Evolutionary conservation across 2,113 vertebrate genomes (phyloP), one percentile per base, ranked within the genome.

Genomic region (Notiomystis cincta): DNA sequence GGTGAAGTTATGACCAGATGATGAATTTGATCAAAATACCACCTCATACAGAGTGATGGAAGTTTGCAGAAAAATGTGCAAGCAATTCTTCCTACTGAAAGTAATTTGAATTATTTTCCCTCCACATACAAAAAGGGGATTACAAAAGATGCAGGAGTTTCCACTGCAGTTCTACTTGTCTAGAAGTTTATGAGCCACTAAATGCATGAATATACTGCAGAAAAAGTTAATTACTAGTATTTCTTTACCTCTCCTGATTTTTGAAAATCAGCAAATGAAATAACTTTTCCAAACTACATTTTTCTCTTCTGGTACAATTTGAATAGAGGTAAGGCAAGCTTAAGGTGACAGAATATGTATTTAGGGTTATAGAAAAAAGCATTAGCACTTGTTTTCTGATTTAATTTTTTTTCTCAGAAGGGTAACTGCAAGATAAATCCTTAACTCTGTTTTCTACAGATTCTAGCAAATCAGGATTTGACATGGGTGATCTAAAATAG

Each of bases 351-450:
- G 19, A 70, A 84, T 28, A 60, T 10, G 10, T 11, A 15, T n/a
- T 70, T 0, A 1, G 5, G 8, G 4, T 51, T 16, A 38, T 17
- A 50, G 6, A 6, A 33, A 38, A 91, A 67, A 17, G n/a, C 2
- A 20, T 45, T 53, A 51, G 16, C 40, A 77, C 45, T 40, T 73
- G 11, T 16, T 87, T 94, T 84, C 19, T 70, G 37, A 38, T 47
- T 53, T 22, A 12, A 24, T 24, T 37, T 47, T 66, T 90, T 72
- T 37, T 2, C 23, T 89, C 14, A 35, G 45, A 80, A 65, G 22
- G 2, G 6, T 44, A 80, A 37, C 27, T 69, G 24, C 11, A 80
- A 56, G 76, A 81, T 51, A 73, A 69, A 73, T 51, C 15, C 18
- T 64, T 38, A 48, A 15, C 8, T 8, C 50, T 37, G 16, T 53